phyloP scores from a whole-genome alignment of 1,140 invertebrate species.

The Bemisia tabaci region DNA sequence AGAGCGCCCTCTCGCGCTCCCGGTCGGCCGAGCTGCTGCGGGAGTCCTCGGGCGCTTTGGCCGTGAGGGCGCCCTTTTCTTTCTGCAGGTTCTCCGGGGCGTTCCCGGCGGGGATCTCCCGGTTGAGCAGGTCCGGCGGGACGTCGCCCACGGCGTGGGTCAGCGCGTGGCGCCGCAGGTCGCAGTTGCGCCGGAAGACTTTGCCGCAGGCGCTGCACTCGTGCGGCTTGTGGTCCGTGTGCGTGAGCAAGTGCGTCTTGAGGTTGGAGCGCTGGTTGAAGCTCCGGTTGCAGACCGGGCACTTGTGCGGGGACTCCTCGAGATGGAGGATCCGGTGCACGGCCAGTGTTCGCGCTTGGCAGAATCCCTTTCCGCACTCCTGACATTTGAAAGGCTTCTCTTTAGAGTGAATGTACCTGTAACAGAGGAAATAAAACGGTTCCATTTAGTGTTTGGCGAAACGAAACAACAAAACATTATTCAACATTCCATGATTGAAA shows the following conservation, averaged over 20 bases:
- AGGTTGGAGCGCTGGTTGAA: conserved; percentile 87
- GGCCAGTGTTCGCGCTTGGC: conserved; percentile 82
- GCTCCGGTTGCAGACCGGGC: conserved; percentile 71
- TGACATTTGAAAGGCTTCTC: conserved; percentile 94
- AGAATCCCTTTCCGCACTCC: conserved; percentile 93
- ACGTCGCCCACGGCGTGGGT: conserved; percentile 75
- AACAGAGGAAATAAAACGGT: conserved; percentile 33
- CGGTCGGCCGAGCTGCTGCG: conserved; percentile 3
- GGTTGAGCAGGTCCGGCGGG: conserved; percentile 37
- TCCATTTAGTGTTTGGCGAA: too few relatives aligned
- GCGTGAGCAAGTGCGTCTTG: conserved; percentile 86
- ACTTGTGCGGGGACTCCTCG: conserved; percentile 85
- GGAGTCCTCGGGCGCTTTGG: not conserved
- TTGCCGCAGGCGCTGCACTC: conserved; percentile 82
- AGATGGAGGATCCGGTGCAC: conserved; percentile 87
- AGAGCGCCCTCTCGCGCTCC: not conserved
- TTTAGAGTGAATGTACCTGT: conserved; percentile 91
- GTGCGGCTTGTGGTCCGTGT: conserved; percentile 89
- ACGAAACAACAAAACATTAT: too few relatives aligned
- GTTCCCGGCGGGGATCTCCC: conserved; percentile 2
- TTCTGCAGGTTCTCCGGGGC: conserved; percentile 13
- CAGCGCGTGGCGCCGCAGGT: conserved; percentile 64
- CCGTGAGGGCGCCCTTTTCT: not conserved
- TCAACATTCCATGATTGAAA: too few relatives aligned
- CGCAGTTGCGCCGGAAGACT: conserved; percentile 72